Evolutionary conservation across 37 sponge, comb jelly and placozoan genomes (phyloP).

Genomic region (Halichondria panicea): DNA sequence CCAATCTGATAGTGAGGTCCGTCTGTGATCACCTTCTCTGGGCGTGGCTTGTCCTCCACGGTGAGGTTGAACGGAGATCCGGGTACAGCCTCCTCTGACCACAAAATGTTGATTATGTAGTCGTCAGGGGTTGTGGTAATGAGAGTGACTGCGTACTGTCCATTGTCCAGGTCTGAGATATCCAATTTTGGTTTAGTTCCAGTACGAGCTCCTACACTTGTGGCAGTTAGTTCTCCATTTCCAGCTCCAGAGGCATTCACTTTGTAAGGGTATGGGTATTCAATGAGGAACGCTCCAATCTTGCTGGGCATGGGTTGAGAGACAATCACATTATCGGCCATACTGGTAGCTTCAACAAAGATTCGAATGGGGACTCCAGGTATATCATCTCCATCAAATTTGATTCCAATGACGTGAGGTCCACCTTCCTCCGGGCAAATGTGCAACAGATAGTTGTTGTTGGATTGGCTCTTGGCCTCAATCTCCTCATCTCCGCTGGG

Average conservation of each 20-base stretch:
- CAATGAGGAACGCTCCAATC: slow-evolving; percentile 46
- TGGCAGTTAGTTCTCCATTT: slow-evolving; percentile 22
- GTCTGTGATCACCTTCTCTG: slow-evolving; percentile 28
- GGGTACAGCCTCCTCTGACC: slow-evolving; percentile 61
- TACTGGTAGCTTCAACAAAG: slow-evolving; percentile 44
- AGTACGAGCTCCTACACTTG: slow-evolving; percentile 22
- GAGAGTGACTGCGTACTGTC: slow-evolving; percentile 40
- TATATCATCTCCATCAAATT: slow-evolving; percentile 59
- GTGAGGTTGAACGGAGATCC: slow-evolving; percentile 63
- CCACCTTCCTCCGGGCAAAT: slow-evolving; percentile 57
- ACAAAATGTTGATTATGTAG: slow-evolving; percentile 52
- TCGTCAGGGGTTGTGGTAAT: slow-evolving; percentile 34
- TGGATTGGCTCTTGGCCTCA: slow-evolving; percentile 19
- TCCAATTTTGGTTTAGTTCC: slow-evolving; percentile 33
- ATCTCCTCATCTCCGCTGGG: slow-evolving; percentile 25
- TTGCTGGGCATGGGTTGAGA: slow-evolving; percentile 31
- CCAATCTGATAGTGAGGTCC: slow-evolving; percentile 44
- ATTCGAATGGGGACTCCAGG: slow-evolving; percentile 44
- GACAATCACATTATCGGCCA: slow-evolving; percentile 42
- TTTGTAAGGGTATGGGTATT: slow-evolving; percentile 43
- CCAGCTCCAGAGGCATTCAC: slow-evolving; percentile 49
- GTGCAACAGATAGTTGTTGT: slow-evolving; percentile 41
- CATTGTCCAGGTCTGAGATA: slow-evolving; percentile 20
- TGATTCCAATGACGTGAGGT: slow-evolving; percentile 45
- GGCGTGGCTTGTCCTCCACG: slow-evolving; percentile 43